Base-by-base conservation (phyloP, 2,888 invertebrate species). In the Agonopterix heracliana region DNA sequence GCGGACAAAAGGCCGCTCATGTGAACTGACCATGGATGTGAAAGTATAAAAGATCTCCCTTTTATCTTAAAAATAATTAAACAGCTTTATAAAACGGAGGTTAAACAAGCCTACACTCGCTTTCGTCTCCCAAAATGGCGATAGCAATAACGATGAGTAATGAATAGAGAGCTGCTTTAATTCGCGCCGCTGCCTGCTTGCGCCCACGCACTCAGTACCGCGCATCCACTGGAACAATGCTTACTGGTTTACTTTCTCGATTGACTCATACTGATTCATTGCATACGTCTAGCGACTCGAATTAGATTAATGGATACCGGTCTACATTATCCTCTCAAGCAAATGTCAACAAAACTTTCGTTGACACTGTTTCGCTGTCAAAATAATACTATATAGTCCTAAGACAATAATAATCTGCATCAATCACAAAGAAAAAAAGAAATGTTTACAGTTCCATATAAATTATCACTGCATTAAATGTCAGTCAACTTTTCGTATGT, bases 181-280 rank as follows among this genome's bases (percentile, higher is more conserved):
- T 85, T 84, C 77, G 79, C 86, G 78, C 78, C 74, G 82, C 75
- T 77, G 79, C 75, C 78, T 76, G 79, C 75, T 78, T 76, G 78
- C 70, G 75, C 81, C 83, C 82, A 83, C 84, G 78, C 84, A 71
- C 71, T 71, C 71, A 26, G 49, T 49, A 44, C 50, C 76, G 83
- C 75, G 84, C 86, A 86, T 83, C 87, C 84, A 85, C 79, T 86
- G 86, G 86, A 88, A 87, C 87, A 87, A 87, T 87, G 81, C 83
- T 81, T 76, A 79, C 81, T 82, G 85, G 86, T 84, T 86, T 85
- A 88, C 88, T 88, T 88, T 88, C 88, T 79, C 87, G 76, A 81
- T 88, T 86, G 86, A 85, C 86, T 88, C 87, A 86, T 71, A 80
- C 81, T 74, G 80, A 83, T 82, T 78, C 82, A 82, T 83, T 78